phyloP scores from a whole-genome alignment of 2,113 vertebrate genomes.

The Myrmecobius fasciatus region DNA sequence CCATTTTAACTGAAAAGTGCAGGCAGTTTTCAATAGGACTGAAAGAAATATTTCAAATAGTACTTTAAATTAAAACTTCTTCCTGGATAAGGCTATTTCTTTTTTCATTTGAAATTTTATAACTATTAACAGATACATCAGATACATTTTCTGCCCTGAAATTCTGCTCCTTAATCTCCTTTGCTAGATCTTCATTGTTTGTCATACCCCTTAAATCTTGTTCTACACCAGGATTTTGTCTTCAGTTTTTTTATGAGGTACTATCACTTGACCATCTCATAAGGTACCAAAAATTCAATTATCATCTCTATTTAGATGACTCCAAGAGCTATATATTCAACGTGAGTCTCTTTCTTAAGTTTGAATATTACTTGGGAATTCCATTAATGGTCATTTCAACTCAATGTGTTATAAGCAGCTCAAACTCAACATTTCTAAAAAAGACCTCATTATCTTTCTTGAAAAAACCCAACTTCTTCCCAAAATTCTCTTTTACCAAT shows the following conservation, averaged over 20 bases:
- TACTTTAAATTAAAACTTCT: constrained; percentile 10
- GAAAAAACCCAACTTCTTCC: neutral
- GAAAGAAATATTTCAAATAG: constrained; percentile 39
- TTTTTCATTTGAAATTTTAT: constrained; percentile 10
- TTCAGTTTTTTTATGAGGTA: neutral
- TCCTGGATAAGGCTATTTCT: constrained; percentile 4
- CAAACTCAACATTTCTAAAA: neutral
- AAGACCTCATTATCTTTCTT: neutral
- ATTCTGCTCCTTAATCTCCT: neutral
- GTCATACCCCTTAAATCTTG: neutral
- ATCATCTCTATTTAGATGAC: neutral
- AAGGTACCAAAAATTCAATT: neutral
- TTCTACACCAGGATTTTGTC: neutral
- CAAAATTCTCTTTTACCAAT: neutral
- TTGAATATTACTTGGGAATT: too few relatives aligned
- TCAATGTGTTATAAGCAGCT: neutral
- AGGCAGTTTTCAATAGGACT: constrained; percentile 33
- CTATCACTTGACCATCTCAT: neutral
- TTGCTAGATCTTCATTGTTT: neutral
- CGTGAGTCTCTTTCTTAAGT: neutral
- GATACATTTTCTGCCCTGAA: neutral
- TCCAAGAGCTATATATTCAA: neutral
- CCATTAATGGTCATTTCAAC: neutral
- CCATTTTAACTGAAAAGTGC: neutral
- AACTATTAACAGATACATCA: neutral